Percentiles rank a stretch among this genome's conserved stretches.
phyloP scores from a whole-genome alignment of 1,140 invertebrate genomes.

The Bombyx mandarina region DNA sequence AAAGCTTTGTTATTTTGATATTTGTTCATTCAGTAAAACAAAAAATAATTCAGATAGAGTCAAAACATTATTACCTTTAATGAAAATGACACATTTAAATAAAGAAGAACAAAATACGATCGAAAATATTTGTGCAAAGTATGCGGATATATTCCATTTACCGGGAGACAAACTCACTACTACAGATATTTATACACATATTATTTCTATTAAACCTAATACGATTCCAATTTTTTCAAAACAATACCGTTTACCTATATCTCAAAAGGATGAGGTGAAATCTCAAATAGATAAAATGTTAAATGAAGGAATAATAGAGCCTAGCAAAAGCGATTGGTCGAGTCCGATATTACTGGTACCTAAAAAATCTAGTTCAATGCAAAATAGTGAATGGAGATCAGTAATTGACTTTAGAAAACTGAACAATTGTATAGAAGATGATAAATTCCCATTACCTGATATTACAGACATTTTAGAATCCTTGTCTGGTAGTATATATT shows the following conservation, averaged over 20 bases:
- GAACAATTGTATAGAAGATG: constrained; percentile 8
- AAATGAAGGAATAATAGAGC: no score
- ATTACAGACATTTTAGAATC: constrained; percentile 17
- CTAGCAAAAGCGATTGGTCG: no score
- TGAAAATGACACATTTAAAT: constrained; percentile 25
- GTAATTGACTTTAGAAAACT: constrained; percentile 11
- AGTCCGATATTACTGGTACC: no score
- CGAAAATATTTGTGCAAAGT: constrained; percentile 31
- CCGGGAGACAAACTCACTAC: constrained; percentile 19
- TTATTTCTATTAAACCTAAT: constrained; percentile 19
- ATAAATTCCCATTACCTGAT: constrained; percentile 10
- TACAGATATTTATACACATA: constrained; percentile 26
- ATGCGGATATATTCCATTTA: no score
- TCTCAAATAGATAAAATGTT: no score
- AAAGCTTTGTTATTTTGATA: constrained; percentile 11
- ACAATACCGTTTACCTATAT: constrained; percentile 26
- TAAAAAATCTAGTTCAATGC: constrained; percentile 13
- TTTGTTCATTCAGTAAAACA: constrained; percentile 14
- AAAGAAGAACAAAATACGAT: constrained; percentile 21
- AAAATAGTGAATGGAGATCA: constrained; percentile 14
- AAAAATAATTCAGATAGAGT: constrained; percentile 13
- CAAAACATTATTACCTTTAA: no score
- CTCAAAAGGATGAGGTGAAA: constrained; percentile 16
- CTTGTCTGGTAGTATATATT: constrained; percentile 17
- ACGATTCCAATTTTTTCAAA: constrained; percentile 24